Percentiles rank a stretch among this genome's conserved stretches.
Conservation (phyloP, 2,797 vertebrate genomes). For the Argentina silus region DNA sequence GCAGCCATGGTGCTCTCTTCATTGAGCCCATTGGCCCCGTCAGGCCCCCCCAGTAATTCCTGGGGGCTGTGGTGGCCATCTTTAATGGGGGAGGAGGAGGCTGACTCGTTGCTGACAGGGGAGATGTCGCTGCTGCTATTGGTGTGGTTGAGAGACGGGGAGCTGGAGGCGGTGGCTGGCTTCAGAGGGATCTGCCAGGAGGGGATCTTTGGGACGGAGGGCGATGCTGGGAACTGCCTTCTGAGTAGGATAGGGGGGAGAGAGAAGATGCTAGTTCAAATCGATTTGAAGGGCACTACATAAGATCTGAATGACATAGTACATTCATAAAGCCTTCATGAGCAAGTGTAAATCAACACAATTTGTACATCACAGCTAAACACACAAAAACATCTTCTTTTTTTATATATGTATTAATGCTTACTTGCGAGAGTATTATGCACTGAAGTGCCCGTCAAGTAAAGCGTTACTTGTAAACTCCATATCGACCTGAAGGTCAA, state of each 20-base stretch:
- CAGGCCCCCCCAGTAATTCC: constrained; percentile 71
- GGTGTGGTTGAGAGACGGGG: constrained; percentile 83
- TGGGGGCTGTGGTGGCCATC: constrained; percentile 86
- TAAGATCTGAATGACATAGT: too few relatives aligned
- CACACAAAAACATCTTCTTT: not conserved
- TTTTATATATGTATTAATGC: not conserved
- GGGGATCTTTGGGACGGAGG: constrained; percentile 91
- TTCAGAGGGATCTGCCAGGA: constrained; percentile 97
- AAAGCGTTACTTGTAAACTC: constrained; percentile 7
- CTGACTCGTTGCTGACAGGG: constrained; percentile 91
- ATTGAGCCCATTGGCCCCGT: constrained; percentile 76
- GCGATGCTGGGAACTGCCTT: constrained; percentile 94
- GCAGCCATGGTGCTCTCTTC: constrained; percentile 56
- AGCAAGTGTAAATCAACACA: not conserved
- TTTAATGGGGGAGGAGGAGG: constrained; percentile 86
- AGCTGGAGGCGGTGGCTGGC: constrained; percentile 77
- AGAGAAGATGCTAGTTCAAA: not conserved
- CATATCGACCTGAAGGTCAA: not conserved
- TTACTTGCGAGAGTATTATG: not conserved
- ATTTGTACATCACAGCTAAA: not conserved
- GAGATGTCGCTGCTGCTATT: constrained; percentile 99
- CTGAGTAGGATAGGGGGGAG: constrained; percentile 68
- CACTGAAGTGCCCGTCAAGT: constrained; percentile 2
- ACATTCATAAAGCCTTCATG: too few relatives aligned
- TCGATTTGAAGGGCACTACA: not conserved